Evolutionary conservation across 2,888 invertebrate species (phyloP), one percentile per base, ranked within the genome.

Genomic region (Chaitophorus viminalis): DNA sequence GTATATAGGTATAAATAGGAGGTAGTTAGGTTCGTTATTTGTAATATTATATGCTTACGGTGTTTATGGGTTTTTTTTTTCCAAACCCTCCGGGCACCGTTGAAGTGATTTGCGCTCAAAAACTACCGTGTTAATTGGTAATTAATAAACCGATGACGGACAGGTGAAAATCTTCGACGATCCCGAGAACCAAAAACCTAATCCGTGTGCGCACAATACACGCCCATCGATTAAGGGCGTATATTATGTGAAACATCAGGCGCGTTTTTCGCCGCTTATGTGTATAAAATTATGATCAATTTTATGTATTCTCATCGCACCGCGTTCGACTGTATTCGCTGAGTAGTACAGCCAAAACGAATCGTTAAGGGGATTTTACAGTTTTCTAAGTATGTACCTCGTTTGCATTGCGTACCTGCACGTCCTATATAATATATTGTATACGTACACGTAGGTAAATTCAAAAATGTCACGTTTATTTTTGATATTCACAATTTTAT

Each of bases 151-250:
- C 60, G 52, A 70, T 25, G 81, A 70, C 54, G 54, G 74, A 33
- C 74, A 82, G 82, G 36, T 82, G 74, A 74, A 82, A 36, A 82
- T 54, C 33, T 31, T 33, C 25, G 33, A 72, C 14, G n/a, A 31
- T 14, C 52, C 18, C 31, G 29, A 72, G 33, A 72, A 33, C n/a
- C 33, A 52, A 72, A 36, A 33, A 72, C 68, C 11, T 46, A 31
- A 17, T 18, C 4, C 4, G 82, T 52, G 70, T n/a, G 31, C 11
- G 70, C 70, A 33, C 52, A 14, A 1, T 8, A 36, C 72, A 74
- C 82, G 82, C 72, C 74, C n/a, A 82, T 54, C 82, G 54, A 82
- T 82, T 74, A 72, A 74, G 18, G 36, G 72, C 17, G 72, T 81
- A 54, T 25, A 25, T 60, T 76, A 78, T 46, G 17, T 9, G 52